Percentiles rank a stretch among this genome's conserved stretches.
Conservation (phyloP, 2,113 vertebrate genomes). For the Hypomesus transpacificus region DNA sequence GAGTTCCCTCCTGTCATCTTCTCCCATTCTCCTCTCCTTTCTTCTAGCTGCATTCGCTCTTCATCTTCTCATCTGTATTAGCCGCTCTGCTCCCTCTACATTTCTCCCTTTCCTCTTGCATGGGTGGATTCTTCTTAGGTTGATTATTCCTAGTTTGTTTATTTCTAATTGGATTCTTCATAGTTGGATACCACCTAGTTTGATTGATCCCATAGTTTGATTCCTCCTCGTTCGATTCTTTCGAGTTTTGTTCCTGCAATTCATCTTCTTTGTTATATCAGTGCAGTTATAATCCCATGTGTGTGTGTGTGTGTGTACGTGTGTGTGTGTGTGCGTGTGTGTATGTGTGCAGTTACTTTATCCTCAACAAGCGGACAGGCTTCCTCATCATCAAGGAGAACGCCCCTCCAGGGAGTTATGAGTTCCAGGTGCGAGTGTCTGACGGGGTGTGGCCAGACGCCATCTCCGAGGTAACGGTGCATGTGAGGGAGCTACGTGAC, state of each 20-base stretch:
- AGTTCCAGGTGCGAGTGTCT: conserved; percentile 80
- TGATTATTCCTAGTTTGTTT: neutral
- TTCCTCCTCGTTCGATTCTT: neutral
- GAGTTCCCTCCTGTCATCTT: conserved; percentile 28
- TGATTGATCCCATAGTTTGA: neutral
- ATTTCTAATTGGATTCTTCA: neutral
- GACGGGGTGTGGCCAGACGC: conserved; percentile 86
- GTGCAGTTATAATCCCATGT: neutral
- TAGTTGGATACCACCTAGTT: too few relatives aligned
- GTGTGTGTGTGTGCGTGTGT: neutral
- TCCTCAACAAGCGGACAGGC: conserved; percentile 83
- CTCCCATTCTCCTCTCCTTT: conserved; percentile 5
- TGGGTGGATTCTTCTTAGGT: too few relatives aligned
- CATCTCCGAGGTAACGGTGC: conserved; percentile 73
- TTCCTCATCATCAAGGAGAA: conserved; percentile 82
- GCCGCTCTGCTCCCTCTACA: neutral
- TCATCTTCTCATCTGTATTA: conserved; percentile 3
- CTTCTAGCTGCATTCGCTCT: neutral
- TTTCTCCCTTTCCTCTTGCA: neutral
- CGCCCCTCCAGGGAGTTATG: conserved; percentile 73
- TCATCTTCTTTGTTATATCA: neutral
- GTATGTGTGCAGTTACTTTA: conserved; percentile 72
- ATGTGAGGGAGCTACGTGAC: conserved; percentile 78
- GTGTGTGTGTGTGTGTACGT: neutral
- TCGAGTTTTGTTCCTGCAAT: neutral